A percentile compares a stretch with the other conserved stretches of the same genome.
Evolutionary conservation across 2,888 invertebrate species (phyloP).

Genomic region (Zele albiditarsus): DNA sequence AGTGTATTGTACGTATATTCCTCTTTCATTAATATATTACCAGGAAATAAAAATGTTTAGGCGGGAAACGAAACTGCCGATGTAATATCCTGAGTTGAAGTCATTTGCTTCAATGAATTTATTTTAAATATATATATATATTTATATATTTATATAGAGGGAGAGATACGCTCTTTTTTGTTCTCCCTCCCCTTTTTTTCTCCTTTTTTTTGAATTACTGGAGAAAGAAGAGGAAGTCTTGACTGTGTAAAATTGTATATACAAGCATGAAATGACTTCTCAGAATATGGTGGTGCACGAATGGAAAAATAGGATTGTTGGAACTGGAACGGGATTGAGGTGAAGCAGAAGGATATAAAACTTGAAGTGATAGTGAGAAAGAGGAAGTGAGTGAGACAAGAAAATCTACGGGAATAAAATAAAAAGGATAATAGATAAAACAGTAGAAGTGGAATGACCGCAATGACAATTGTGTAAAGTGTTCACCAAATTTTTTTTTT

Average conservation of each 20-base stretch:
- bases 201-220: background rate
- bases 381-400: background rate
- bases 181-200: background rate
- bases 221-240: background rate
- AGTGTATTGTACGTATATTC: background rate
- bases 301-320: slow-evolving; percentile 9
- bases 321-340: slow-evolving; percentile 2
- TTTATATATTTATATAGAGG: background rate
- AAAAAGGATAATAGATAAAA: background rate
- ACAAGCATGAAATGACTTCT: slow-evolving; percentile 9
- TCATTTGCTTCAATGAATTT: slow-evolving; percentile 10
- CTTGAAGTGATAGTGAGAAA: background rate
- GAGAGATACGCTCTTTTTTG: background rate
- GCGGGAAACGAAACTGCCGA: slow-evolving; percentile 18
- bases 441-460: slow-evolving; percentile 27
- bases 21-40: background rate
- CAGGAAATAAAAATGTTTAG: slow-evolving; percentile 5
- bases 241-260: slow-evolving; percentile 6
- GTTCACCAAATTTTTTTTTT: slow-evolving; percentile 1
- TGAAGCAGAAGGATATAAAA: slow-evolving; percentile 8
- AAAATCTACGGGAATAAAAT: too few species aligned
- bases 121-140: background rate
- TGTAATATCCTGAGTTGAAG: slow-evolving; percentile 4
- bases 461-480: slow-evolving; percentile 32
- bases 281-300: background rate